Evolutionary conservation across 2,797 vertebrate species (phyloP).

Genomic region (Labroides dimidiatus): DNA sequence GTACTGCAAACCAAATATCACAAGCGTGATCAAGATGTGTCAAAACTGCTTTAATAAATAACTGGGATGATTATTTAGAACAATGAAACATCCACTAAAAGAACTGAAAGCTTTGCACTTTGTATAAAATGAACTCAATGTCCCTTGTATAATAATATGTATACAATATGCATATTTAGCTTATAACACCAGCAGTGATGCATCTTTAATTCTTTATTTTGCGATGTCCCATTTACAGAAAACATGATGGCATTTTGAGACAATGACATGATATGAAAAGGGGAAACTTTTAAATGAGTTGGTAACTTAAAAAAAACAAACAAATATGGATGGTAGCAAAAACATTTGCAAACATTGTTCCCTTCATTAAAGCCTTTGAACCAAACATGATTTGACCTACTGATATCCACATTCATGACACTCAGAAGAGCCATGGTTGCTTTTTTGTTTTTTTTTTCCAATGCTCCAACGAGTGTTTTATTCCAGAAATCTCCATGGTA

Average conservation of each 20-base stretch:
- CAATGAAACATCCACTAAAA: slow-evolving; percentile 88
- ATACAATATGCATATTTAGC: slow-evolving; percentile 76
- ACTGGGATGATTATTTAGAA: slow-evolving; percentile 86
- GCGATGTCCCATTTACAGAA: slow-evolving; percentile 82
- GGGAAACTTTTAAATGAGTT: slow-evolving; percentile 75
- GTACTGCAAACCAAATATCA: slow-evolving; percentile 57
- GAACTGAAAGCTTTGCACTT: slow-evolving; percentile 76
- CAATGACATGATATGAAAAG: slow-evolving; percentile 68
- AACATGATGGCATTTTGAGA: slow-evolving; percentile 73
- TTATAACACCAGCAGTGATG: slow-evolving; percentile 79
- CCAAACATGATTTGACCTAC: slow-evolving; percentile 83
- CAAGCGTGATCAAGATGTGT: slow-evolving; percentile 57
- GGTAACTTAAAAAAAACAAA: slow-evolving; percentile 67
- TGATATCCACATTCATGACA: slow-evolving; percentile 62
- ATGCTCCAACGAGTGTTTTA: slow-evolving; percentile 53
- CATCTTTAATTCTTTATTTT: slow-evolving; percentile 82
- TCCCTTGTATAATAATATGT: slow-evolving; percentile 63
- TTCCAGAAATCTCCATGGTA: slow-evolving; percentile 71
- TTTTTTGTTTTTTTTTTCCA: not conserved
- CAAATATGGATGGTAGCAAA: slow-evolving; percentile 58
- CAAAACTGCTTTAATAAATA: slow-evolving; percentile 91
- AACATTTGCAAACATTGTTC: slow-evolving; percentile 85
- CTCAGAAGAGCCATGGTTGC: slow-evolving; percentile 43
- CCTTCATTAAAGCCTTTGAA: slow-evolving; percentile 91
- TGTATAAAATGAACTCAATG: slow-evolving; percentile 83